A percentile compares a stretch with the other conserved stretches of the same genome.
phyloP scores from a whole-genome alignment of 2,888 invertebrate genomes.

The Aphidoletes aphidimyza region DNA sequence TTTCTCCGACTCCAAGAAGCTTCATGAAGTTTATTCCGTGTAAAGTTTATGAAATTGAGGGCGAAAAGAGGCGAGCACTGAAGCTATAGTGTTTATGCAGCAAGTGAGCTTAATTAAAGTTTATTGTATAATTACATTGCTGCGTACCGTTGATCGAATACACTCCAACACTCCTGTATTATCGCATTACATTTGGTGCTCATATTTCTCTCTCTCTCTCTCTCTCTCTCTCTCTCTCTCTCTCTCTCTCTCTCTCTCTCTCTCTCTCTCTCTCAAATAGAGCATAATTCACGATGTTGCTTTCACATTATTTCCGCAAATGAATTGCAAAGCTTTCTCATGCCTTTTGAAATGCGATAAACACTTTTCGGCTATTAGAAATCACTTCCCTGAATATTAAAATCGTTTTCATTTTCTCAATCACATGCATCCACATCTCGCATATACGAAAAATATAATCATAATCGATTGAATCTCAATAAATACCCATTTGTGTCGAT shows the following conservation, averaged over 20 bases:
- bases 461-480: neutral
- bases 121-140: conserved; percentile 37
- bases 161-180: neutral
- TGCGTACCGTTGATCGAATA: neutral
- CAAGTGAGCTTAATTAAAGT: conserved; percentile 43
- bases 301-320: neutral
- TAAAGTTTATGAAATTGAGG: conserved; percentile 18
- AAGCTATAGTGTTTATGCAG: conserved; percentile 6
- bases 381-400: no score
- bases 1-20: no score
- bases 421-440: no score
- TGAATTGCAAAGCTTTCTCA: no score
- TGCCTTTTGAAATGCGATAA: no score
- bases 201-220: neutral
- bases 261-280: no score
- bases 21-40: conserved; percentile 18
- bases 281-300: no score
- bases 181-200: neutral
- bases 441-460: neutral
- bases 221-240: no score
- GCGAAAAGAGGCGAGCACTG: neutral
- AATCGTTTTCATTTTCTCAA: no score
- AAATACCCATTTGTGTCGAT: neutral
- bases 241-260: no score
- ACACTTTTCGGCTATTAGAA: no score